These are phyloP conservation scores for Hylaeus anthracinus DNA, from an alignment of 1,140 invertebrate species.

Conservation along the genomic window DNA sequence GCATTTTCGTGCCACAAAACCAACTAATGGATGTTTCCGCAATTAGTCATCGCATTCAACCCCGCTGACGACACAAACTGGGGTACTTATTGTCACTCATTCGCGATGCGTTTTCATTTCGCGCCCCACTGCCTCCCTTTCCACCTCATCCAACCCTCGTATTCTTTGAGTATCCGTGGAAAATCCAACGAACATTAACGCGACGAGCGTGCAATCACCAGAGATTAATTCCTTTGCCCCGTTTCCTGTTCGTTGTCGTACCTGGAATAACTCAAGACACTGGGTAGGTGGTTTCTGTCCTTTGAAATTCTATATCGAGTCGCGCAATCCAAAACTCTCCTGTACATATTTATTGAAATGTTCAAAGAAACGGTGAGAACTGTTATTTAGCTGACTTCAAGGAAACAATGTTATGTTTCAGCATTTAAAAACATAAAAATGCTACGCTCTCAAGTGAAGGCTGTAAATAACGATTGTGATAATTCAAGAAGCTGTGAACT, in stretches of 20 bases:
- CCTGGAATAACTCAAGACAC: background rate
- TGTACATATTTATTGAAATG: too few species aligned
- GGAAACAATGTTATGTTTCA: too few species aligned
- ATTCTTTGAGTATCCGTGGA: conserved; percentile 16
- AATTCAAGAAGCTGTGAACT: too few species aligned
- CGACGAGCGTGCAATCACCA: conserved; percentile 16
- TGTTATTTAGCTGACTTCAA: too few species aligned
- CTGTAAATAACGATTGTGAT: too few species aligned
- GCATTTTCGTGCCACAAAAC: background rate
- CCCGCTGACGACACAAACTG: background rate
- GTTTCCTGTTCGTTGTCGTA: conserved; percentile 1
- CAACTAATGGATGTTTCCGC: conserved; percentile 19
- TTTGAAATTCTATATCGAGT: too few species aligned
- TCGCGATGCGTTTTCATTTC: background rate
- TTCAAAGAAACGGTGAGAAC: too few species aligned
- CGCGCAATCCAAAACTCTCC: too few species aligned
- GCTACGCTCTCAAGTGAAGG: too few species aligned
- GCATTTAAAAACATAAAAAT: too few species aligned
- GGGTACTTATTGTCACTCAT: conserved; percentile 23
- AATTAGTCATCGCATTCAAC: conserved; percentile 24
- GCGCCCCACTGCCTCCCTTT: too few species aligned
- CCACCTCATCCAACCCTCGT: background rate
- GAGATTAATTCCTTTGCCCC: conserved; percentile 34
- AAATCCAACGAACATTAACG: conserved; percentile 18
- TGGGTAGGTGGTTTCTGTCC: too few species aligned